A percentile compares a stretch with the other conserved stretches of the same genome.
Conservation (phyloP, 2,113 vertebrate species). For the Lagenorhynchus albirostris region DNA sequence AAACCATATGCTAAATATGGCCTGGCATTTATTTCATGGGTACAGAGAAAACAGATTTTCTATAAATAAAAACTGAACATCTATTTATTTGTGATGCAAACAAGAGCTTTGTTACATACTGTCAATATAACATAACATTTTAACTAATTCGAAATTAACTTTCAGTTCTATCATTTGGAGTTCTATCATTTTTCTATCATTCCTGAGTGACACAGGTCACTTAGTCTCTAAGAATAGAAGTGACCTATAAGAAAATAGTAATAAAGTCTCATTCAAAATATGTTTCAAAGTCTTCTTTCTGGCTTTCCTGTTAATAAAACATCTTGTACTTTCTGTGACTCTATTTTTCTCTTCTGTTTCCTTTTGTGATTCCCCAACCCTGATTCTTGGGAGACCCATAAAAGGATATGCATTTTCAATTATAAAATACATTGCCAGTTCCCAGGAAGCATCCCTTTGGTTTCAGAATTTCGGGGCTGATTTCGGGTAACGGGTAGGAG, state of each 20-base stretch:
- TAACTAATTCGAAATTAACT: conserved; percentile 17
- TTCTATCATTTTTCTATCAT: neutral
- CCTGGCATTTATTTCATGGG: neutral
- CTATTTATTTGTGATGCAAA: conserved; percentile 36
- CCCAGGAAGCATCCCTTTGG: neutral
- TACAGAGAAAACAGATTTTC: conserved; percentile 28
- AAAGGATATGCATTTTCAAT: conserved; percentile 40
- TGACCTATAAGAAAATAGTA: neutral
- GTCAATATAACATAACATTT: neutral
- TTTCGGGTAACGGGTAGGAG: neutral
- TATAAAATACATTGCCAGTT: neutral
- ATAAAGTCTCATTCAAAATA: neutral
- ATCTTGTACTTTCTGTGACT: neutral
- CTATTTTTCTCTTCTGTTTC: conserved; percentile 28
- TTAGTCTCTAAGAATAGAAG: conserved; percentile 20
- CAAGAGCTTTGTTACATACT: neutral
- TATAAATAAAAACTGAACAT: neutral
- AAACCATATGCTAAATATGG: neutral
- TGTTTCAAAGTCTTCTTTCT: neutral
- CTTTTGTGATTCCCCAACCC: conserved; percentile 47
- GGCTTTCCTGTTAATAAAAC: conserved; percentile 2
- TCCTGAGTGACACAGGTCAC: neutral
- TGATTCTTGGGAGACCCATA: conserved; percentile 39
- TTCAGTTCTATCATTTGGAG: neutral
- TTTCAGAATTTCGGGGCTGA: neutral